Conservation (phyloP, 2,888 invertebrate species). For the Phyto melanocephala region DNA sequence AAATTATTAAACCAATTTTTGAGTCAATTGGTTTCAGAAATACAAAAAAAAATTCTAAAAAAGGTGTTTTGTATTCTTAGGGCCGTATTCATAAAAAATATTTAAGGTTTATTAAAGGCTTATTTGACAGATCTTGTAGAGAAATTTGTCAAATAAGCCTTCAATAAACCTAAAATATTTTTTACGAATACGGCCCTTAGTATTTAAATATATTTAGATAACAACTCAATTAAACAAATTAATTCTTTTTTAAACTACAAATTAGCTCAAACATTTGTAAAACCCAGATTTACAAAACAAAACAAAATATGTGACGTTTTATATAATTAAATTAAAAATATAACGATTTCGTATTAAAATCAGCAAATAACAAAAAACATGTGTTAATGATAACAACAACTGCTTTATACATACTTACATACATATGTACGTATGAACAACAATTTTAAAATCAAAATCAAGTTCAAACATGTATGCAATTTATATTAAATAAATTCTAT, state of each 20-base stretch:
- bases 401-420: neutral
- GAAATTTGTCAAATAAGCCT: too few relatives aligned
- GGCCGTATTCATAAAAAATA: too few relatives aligned
- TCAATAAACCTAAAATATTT: too few relatives aligned
- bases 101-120: too few relatives aligned
- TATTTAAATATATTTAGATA: neutral
- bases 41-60: too few relatives aligned
- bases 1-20: too few relatives aligned
- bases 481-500: constrained; percentile 40
- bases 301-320: constrained; percentile 24
- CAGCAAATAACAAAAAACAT: constrained; percentile 1
- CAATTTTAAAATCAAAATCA: constrained; percentile 35
- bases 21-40: too few relatives aligned
- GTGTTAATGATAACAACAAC: constrained; percentile 22
- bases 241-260: constrained; percentile 1
- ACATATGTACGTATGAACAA: neutral
- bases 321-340: constrained; percentile 38
- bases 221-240: neutral
- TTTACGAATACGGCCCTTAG: too few relatives aligned
- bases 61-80: too few relatives aligned
- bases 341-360: constrained; percentile 2
- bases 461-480: constrained; percentile 55
- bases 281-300: neutral
- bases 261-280: constrained; percentile 20
- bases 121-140: too few relatives aligned